Evolutionary conservation across 2,113 vertebrate species (phyloP).

Genomic region (Trichechus manatus): DNA sequence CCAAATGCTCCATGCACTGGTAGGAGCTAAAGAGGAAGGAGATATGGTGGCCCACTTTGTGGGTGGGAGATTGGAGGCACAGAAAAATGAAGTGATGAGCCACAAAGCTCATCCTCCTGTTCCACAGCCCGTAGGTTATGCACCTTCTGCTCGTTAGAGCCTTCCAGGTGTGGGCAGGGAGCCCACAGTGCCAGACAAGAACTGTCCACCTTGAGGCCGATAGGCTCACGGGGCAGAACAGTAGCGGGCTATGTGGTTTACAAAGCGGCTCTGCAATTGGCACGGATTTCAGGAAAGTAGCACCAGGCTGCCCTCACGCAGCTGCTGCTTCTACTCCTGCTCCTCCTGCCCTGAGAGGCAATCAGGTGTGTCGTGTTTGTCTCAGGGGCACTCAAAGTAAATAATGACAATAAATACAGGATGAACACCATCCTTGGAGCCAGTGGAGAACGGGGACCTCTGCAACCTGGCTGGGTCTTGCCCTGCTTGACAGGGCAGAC

Average conservation of each 20-base stretch:
- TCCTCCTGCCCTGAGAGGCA: not conserved
- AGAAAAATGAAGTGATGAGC: not conserved
- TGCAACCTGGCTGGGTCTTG: fast-evolving
- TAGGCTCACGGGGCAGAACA: no score
- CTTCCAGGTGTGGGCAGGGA: no score
- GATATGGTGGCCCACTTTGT: fast-evolving
- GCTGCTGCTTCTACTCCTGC: not conserved
- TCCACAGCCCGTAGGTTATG: fast-evolving
- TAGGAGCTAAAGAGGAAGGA: not conserved
- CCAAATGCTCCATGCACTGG: fast-evolving
- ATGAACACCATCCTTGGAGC: fast-evolving
- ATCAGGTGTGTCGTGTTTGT: not conserved
- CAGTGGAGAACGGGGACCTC: not conserved
- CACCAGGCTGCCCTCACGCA: not conserved
- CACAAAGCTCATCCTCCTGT: fast-evolving
- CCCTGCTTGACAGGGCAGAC: fast-evolving
- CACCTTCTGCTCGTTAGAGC: not conserved
- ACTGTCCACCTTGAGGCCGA: not conserved
- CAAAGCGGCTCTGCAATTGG: not conserved
- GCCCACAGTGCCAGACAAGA: fast-evolving
- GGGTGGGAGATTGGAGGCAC: not conserved
- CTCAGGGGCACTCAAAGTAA: not conserved
- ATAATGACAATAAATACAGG: not conserved
- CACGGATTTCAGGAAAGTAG: not conserved
- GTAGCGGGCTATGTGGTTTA: not conserved